These are phyloP conservation scores for Deilephila elpenor DNA, from an alignment of 2,888 invertebrate species.

Conservation along the genomic window DNA sequence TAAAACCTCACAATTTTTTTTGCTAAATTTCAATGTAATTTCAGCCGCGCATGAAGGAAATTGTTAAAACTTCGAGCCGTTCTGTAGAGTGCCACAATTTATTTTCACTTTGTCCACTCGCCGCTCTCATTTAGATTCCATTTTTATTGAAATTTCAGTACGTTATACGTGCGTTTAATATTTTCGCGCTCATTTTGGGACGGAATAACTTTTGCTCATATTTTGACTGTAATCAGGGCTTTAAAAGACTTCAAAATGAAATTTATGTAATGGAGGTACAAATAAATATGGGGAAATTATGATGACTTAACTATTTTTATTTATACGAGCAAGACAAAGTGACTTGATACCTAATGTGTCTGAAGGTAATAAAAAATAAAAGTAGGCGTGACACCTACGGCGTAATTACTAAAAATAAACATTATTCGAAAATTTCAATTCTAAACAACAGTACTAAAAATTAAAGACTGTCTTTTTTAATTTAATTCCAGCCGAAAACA, in stretches of 20 bases:
- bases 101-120: constrained; percentile 32
- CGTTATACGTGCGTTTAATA: constrained; percentile 16
- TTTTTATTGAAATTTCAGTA: constrained; percentile 28
- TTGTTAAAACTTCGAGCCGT: constrained; percentile 33
- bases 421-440: too few relatives aligned
- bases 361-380: too few relatives aligned
- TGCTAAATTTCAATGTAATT: neutral
- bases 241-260: neutral
- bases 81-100: constrained; percentile 33
- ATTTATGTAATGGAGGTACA: too few relatives aligned
- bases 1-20: neutral
- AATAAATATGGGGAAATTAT: too few relatives aligned
- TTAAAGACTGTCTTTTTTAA: neutral
- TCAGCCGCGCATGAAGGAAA: constrained; percentile 29
- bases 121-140: constrained; percentile 31
- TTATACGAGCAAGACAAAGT: too few relatives aligned
- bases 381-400: too few relatives aligned
- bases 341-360: too few relatives aligned
- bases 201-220: neutral
- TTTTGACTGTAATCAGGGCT: neutral
- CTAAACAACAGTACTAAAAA: too few relatives aligned
- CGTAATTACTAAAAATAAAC: too few relatives aligned
- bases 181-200: constrained; percentile 10
- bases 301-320: too few relatives aligned
- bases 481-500: neutral